Conservation (phyloP, 2,888 invertebrate genomes). For the Athalia circularis region DNA sequence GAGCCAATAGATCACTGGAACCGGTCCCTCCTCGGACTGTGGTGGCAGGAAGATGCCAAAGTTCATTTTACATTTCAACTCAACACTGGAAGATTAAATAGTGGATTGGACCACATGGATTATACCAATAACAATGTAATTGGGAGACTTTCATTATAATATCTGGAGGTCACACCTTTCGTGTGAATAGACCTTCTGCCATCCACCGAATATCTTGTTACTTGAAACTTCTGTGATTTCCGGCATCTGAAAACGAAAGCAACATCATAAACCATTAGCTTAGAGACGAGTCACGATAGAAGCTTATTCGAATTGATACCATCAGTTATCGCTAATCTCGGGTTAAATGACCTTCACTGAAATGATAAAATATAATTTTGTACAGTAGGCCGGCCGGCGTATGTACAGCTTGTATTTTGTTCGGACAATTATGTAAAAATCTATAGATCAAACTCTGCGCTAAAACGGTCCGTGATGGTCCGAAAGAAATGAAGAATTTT, state of each 20-base stretch:
- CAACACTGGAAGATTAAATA: constrained; percentile 75
- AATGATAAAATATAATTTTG: constrained; percentile 1
- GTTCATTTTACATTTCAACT: constrained; percentile 92
- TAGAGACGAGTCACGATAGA: not conserved
- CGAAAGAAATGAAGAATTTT: too few species aligned
- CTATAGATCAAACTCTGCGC: too few species aligned
- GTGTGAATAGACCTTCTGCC: constrained; percentile 90
- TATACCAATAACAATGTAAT: not conserved
- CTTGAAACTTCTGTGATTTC: constrained; percentile 79
- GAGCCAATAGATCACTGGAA: constrained; percentile 93
- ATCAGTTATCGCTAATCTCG: not conserved
- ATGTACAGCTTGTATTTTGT: too few species aligned
- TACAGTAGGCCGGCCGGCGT: too few species aligned
- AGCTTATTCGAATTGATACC: too few species aligned
- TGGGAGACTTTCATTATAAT: not conserved
- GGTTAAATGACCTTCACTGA: constrained; percentile 2
- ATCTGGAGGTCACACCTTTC: constrained; percentile 76
- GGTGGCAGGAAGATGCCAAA: constrained; percentile 95
- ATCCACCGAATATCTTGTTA: constrained; percentile 87
- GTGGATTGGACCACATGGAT: not conserved
- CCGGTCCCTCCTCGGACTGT: constrained; percentile 78
- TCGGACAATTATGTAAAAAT: too few species aligned
- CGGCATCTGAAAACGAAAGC: constrained; percentile 72
- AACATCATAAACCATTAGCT: not conserved
- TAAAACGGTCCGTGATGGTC: too few species aligned